Base-by-base conservation (phyloP, 2,797 vertebrate genomes). In the Hydrolagus colliei region DNA sequence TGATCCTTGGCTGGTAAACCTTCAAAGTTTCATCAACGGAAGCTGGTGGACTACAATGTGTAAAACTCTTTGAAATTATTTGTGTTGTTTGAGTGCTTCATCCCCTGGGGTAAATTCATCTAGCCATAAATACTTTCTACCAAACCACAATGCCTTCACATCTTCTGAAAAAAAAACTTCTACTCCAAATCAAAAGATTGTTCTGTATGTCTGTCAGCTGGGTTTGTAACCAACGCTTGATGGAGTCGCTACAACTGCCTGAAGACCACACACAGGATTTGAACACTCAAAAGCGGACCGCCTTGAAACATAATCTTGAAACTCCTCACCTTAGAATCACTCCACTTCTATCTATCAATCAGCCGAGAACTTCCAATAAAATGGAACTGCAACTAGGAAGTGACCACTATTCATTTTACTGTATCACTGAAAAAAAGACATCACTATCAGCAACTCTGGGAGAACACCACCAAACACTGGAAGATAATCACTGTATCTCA, bases 41-140 rank as follows among this genome's bases (percentile, higher is more conserved):
- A 84, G 32, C 35, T 84, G 79, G 68, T 68, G 79, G 68, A 68
- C 79, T 14, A 61, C 79, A 71, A 16, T 32, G 65, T 16, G 41
- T 27, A 82, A 68, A 82, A 32, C 63, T 67, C 79, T 84, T 27
- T 84, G 79, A 84, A 84, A 84, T 84, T 32, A 84, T n/a, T 84
- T 22, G n/a, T 84, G 32, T 68, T 52, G 35, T 84, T 71, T 84
- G 79, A 71, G 62, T 32, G 71, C 65, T 41, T 84, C 32, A 67
- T 84, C 68, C 79, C 67, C 41, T 20, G 10, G 13, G 65, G 16
- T 71, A 68, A 41, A 84, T 84, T 71, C 79, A 52, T 6, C 41
- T 52, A 52, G 41, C 41, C 41, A 84, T 84, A 61, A 84, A 71
- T 84, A 84, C 11, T 84, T 84, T 71, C 65, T 84, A 68, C 41